phyloP scores from a whole-genome alignment of 2,888 invertebrate genomes.

The Argyra leucocephala region DNA sequence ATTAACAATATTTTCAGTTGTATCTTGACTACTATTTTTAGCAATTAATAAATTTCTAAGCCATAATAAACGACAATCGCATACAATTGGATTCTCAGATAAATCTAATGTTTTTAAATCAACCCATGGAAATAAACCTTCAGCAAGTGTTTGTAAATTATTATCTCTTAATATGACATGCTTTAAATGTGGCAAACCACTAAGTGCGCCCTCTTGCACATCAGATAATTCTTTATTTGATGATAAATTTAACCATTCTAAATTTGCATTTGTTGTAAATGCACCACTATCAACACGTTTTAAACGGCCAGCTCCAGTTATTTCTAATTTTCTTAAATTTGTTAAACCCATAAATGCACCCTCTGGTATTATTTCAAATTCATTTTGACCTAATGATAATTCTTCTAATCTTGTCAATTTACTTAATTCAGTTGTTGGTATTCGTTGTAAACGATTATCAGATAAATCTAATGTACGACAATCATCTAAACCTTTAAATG shows the following conservation, averaged over 20 bases:
- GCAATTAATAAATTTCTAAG: constrained; percentile 56
- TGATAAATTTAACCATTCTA: constrained; percentile 65
- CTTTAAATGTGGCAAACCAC: constrained; percentile 68
- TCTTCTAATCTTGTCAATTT: constrained; percentile 66
- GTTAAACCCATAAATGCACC: constrained; percentile 70
- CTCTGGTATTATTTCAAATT: constrained; percentile 58
- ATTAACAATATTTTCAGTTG: constrained; percentile 36
- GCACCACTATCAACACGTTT: constrained; percentile 66
- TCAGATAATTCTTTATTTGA: constrained; percentile 66
- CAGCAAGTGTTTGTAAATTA: constrained; percentile 63
- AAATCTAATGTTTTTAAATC: constrained; percentile 67
- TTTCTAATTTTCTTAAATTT: constrained; percentile 65
- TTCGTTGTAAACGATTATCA: constrained; percentile 64
- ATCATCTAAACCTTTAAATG: constrained; percentile 67
- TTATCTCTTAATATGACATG: constrained; percentile 71
- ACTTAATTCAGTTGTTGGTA: constrained; percentile 67
- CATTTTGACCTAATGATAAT: constrained; percentile 72
- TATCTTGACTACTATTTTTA: constrained; percentile 29
- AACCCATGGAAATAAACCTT: constrained; percentile 68
- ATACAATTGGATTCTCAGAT: constrained; percentile 71
- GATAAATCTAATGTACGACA: constrained; percentile 66
- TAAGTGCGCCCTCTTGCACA: constrained; percentile 66
- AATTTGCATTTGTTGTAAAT: constrained; percentile 68
- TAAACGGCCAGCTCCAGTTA: constrained; percentile 66
- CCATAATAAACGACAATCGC: constrained; percentile 75